Conservation (phyloP, 2,797 vertebrate species). For the Darevskia mixta region DNA sequence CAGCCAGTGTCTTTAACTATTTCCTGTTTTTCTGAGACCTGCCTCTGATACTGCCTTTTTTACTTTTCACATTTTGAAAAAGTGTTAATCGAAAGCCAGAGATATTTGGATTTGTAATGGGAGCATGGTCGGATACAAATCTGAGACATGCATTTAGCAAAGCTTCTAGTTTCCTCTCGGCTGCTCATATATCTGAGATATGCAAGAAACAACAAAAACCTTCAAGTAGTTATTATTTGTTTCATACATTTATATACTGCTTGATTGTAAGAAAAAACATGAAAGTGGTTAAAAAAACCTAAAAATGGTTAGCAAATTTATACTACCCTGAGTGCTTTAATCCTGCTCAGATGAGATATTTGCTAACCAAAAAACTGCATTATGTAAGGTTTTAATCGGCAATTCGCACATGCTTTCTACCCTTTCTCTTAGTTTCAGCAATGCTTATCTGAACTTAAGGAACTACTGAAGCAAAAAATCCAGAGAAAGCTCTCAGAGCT, state of each 20-base stretch:
- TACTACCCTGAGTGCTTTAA: neutral
- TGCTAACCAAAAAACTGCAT: neutral
- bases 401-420: neutral
- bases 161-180: neutral
- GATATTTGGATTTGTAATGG: neutral
- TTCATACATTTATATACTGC: no score
- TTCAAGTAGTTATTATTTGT: neutral
- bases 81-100: neutral
- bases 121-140: neutral
- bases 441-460: conserved; percentile 84
- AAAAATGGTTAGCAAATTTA: neutral
- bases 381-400: neutral
- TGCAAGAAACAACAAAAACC: neutral
- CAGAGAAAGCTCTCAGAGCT: conserved; percentile 72
- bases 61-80: conserved; percentile 3
- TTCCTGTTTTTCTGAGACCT: neutral
- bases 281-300: no score
- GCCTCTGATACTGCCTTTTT: neutral
- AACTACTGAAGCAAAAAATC: conserved; percentile 77
- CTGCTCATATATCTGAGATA: neutral
- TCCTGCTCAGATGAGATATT: neutral
- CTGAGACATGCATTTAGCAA: neutral
- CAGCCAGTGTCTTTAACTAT: neutral
- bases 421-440: conserved; percentile 74
- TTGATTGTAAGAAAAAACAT: no score